Percentiles rank a stretch among this genome's conserved stretches.
These are phyloP conservation scores for Meloidogyne chitwoodi DNA, from an alignment of 1,140 invertebrate genomes.

Conservation along the genomic window DNA sequence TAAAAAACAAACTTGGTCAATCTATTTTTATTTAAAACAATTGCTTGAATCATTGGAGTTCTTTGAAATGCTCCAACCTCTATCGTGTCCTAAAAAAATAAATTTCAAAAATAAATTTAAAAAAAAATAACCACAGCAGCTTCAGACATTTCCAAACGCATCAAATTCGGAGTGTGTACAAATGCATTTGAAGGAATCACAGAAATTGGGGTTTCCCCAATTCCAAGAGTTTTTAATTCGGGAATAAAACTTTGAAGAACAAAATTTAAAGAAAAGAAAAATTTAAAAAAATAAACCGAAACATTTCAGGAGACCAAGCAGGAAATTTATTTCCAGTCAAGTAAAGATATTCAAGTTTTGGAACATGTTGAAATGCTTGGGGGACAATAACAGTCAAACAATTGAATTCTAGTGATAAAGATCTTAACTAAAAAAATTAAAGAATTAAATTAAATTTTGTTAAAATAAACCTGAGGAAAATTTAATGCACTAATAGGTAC, in stretches of 20 bases:
- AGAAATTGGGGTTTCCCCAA: constrained; percentile 59
- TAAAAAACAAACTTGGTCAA: constrained; percentile 43
- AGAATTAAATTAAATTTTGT: not conserved
- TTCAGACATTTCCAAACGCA: constrained; percentile 59
- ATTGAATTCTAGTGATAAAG: constrained; percentile 58
- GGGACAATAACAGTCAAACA: constrained; percentile 58
- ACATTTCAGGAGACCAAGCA: constrained; percentile 58
- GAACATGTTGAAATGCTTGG: constrained; percentile 59
- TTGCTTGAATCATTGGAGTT: constrained; percentile 57
- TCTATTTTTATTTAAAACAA: constrained; percentile 59
- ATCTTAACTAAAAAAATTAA: constrained; percentile 30
- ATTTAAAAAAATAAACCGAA: constrained; percentile 29
- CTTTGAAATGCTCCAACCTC: constrained; percentile 58
- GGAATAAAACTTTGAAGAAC: constrained; percentile 34
- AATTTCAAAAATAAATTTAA: not conserved
- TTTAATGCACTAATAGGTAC: constrained; percentile 58
- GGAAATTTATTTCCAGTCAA: constrained; percentile 59
- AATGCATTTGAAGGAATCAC: constrained; percentile 58
- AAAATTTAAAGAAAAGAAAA: not conserved
- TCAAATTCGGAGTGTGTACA: constrained; percentile 57
- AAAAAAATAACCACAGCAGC: constrained; percentile 45
- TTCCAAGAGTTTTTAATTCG: constrained; percentile 56
- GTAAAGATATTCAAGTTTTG: constrained; percentile 58
- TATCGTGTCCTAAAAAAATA: constrained; percentile 49
- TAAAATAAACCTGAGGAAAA: constrained; percentile 36